These are phyloP conservation scores for Ornithoptera priamus DNA, from an alignment of 2,888 invertebrate genomes.

Conservation along the genomic window DNA sequence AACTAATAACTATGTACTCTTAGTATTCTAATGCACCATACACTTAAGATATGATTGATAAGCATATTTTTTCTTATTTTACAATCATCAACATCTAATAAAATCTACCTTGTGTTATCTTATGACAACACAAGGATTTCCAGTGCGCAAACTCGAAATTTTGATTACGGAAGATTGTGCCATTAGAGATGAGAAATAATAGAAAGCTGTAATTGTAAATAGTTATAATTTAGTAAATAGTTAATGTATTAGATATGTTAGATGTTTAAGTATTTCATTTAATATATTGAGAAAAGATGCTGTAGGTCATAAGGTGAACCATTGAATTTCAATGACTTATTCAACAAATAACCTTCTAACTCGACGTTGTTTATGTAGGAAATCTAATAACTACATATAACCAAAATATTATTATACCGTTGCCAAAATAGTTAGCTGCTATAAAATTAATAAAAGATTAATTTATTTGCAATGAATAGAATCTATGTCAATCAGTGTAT, in stretches of 20 bases:
- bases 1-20: not conserved
- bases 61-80: conserved; percentile 1
- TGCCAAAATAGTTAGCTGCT: not conserved
- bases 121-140: conserved; percentile 11
- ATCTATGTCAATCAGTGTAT: conserved; percentile 28
- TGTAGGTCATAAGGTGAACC: too few relatives aligned
- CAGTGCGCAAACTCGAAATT: conserved; percentile 32
- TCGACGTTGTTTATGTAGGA: too few relatives aligned
- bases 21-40: not conserved
- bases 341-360: too few relatives aligned
- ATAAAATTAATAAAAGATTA: not conserved
- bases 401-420: too few relatives aligned
- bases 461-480: not conserved
- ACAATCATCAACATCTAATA: not conserved
- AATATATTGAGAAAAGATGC: too few relatives aligned
- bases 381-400: too few relatives aligned
- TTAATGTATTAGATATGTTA: too few relatives aligned
- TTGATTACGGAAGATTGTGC: conserved; percentile 27
- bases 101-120: conserved; percentile 8
- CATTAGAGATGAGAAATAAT: conserved; percentile 10
- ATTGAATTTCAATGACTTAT: too few relatives aligned
- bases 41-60: conserved; percentile 7
- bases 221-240: not conserved
- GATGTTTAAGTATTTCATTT: too few relatives aligned
- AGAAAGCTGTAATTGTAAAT: not conserved